These are phyloP conservation scores for Drosophila diplacantha DNA, from an alignment of 2,888 invertebrate species.

Conservation along the genomic window DNA sequence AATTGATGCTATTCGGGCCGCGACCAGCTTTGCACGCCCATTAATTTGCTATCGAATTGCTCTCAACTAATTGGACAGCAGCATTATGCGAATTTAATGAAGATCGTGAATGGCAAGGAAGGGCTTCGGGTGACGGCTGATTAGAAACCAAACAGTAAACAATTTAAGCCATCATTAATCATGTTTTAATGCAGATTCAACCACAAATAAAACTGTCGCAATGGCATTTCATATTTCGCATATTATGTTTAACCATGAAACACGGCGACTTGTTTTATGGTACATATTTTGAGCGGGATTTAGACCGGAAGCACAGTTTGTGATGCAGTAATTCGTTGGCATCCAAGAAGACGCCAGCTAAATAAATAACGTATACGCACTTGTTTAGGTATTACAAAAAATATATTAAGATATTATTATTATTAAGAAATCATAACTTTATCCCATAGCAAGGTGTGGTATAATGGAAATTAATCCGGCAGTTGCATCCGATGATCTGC, in stretches of 20 bases:
- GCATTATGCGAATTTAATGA: slow-evolving; percentile 46
- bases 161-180: slow-evolving; percentile 4
- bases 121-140: slow-evolving; percentile 9
- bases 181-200: not conserved
- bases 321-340: too few relatives aligned
- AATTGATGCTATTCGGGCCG: slow-evolving; percentile 57
- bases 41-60: slow-evolving; percentile 50
- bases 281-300: too few relatives aligned
- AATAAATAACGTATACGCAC: too few relatives aligned
- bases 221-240: not conserved
- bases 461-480: not conserved
- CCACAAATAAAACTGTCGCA: not conserved
- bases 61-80: slow-evolving; percentile 38
- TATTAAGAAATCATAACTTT: not conserved
- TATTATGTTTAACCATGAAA: not conserved
- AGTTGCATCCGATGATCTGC: slow-evolving; percentile 6
- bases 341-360: too few relatives aligned
- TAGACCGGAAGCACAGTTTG: too few relatives aligned
- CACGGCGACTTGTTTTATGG: not conserved
- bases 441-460: too few relatives aligned
- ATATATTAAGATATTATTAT: too few relatives aligned
- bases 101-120: slow-evolving; percentile 6
- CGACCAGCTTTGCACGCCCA: slow-evolving; percentile 32
- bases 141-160: slow-evolving; percentile 26
- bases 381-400: too few relatives aligned